Base-by-base conservation (phyloP, 1,140 invertebrate genomes). In the Sarcophaga bullata region DNA sequence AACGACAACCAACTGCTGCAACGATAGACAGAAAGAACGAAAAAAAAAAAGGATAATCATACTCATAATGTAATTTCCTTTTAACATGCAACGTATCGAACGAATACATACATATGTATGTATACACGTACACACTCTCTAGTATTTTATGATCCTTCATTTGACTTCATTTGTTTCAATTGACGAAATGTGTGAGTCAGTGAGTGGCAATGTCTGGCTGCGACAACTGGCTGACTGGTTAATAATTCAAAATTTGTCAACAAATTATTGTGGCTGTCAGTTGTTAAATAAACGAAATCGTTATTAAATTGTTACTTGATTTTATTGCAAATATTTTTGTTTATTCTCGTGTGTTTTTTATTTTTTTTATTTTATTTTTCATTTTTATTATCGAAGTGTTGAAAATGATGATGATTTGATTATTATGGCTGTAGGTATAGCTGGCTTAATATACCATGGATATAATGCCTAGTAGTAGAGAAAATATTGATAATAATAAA, bases 241-340 rank as follows among this genome's bases (percentile, higher is more conserved):
- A 58, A n/a, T 58, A 58, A 58, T 58, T 58, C 54, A 58, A 58
- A 58, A 58, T 58, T 58, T 58, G 54, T 58, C 54, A 58, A n/a
- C 54, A 58, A 58, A 58, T 58, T 58, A 58, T 58, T 58, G n/a
- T 58, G 54, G 54, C 54, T 58, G 54, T 58, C 54, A 58, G 54
- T 58, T 58, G 54, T 58, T 58, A 58, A 58, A 58, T 58, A 58
- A 58, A 58, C 8, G 15, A 58, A 15, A 58, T 58, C n/a, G 54
- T 58, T 58, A 58, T 58, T 58, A 58, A 58, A 58, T 58, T 58
- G 15, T n/a, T 58, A 58, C 25, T 37, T 37, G 25, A 37, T 37
- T 37, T 37, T 37, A 37, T 37, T 37, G 25, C 25, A 37, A 37
- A 37, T 15, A 15, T 0, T 37, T 37, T 37, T n/a, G n/a, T n/a